These are phyloP conservation scores for Baryphthengus martii DNA, from an alignment of 2,113 vertebrate species.

Conservation along the genomic window DNA sequence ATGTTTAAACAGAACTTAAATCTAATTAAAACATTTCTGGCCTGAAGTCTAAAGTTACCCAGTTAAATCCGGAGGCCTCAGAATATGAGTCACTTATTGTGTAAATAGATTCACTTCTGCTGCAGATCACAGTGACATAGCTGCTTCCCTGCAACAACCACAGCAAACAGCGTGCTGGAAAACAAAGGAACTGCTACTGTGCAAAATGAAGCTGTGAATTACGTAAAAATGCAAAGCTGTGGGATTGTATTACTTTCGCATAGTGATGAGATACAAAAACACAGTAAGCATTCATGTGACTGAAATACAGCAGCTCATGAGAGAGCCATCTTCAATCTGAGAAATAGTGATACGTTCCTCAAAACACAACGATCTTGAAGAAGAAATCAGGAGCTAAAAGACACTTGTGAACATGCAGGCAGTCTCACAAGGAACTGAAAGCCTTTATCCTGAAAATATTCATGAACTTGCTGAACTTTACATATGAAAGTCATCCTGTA, in stretches of 20 bases:
- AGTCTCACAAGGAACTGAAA: neutral
- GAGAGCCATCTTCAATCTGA: neutral
- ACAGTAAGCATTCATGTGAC: neutral
- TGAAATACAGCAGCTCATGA: neutral
- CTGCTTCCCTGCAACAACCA: neutral
- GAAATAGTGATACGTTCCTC: neutral
- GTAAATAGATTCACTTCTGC: neutral
- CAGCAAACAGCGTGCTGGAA: neutral
- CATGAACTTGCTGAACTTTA: neutral
- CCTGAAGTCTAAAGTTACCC: neutral
- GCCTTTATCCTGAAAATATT: neutral
- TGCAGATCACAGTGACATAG: fast-evolving
- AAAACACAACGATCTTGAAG: neutral
- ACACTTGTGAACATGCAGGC: neutral
- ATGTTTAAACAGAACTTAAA: neutral
- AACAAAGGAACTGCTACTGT: neutral
- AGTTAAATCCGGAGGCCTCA: neutral
- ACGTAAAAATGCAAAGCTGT: neutral
- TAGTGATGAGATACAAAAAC: neutral
- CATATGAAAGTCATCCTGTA: neutral
- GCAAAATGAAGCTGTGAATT: neutral
- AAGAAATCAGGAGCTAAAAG: neutral
- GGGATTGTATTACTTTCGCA: neutral
- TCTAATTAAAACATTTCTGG: neutral
- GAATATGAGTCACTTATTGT: neutral